Evolutionary conservation across 2,797 vertebrate genomes (phyloP).

Genomic region (Cossypha caffra): DNA sequence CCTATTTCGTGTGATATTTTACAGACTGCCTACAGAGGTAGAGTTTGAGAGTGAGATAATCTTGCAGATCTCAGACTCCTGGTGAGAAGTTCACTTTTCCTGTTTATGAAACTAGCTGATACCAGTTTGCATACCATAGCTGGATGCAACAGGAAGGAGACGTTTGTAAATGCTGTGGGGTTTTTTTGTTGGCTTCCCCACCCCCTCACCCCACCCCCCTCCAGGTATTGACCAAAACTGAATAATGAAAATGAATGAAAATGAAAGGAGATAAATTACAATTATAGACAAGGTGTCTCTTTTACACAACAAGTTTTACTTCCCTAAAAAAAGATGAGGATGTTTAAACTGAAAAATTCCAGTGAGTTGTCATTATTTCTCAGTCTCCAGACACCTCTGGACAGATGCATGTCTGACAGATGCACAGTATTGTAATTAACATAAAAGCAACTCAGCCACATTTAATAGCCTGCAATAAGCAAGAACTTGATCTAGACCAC

Average conservation of each 20-base stretch:
- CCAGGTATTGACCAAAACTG: not conserved
- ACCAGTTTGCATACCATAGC: not conserved
- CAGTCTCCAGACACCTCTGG: not conserved
- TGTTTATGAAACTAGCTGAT: not conserved
- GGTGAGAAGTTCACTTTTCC: not conserved
- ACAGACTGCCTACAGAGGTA: not conserved
- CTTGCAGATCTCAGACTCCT: not conserved
- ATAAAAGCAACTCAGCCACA: not conserved
- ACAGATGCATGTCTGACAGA: constrained; percentile 3
- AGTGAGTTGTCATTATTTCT: not conserved
- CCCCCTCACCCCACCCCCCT: accelerated
- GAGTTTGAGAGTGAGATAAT: not conserved
- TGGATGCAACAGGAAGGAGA: not conserved
- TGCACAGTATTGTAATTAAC: not conserved
- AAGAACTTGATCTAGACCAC: not conserved
- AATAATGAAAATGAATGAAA: not conserved
- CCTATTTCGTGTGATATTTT: not conserved
- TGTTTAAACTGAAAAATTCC: not conserved
- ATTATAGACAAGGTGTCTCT: not conserved
- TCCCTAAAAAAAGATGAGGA: not conserved
- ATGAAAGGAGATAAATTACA: not conserved
- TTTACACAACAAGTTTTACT: not conserved
- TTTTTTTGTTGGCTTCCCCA: not conserved
- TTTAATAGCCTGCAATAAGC: not conserved
- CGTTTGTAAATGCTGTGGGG: not conserved